Percentiles rank a stretch among this genome's conserved stretches.
Evolutionary conservation across 2,888 invertebrate genomes (phyloP).

Genomic region (Orchesella flavescens): DNA sequence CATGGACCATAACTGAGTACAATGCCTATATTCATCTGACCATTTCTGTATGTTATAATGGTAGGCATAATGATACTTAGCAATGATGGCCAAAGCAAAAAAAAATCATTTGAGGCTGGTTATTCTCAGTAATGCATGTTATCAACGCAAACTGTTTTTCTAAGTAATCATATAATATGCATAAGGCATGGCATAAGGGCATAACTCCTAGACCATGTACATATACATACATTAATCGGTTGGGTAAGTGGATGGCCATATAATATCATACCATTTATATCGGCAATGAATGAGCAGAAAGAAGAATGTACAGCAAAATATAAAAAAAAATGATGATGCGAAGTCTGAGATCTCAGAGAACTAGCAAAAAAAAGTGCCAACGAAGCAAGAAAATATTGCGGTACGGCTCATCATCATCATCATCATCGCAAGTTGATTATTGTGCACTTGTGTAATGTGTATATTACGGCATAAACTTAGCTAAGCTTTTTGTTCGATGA

Average conservation of each 20-base stretch:
- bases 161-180: too few species aligned
- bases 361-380: conserved; percentile 40
- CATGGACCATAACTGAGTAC: background rate
- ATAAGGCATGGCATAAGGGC: too few species aligned
- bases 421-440: background rate
- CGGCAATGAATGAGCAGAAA: too few species aligned
- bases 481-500: background rate
- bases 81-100: too few species aligned
- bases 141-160: too few species aligned
- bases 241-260: background rate
- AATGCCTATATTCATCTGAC: too few species aligned
- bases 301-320: too few species aligned
- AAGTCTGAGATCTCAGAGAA: background rate
- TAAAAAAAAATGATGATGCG: conserved; percentile 2
- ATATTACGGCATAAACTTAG: background rate
- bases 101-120: too few species aligned
- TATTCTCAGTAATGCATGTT: too few species aligned
- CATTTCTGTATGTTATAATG: too few species aligned
- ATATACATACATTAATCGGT: background rate
- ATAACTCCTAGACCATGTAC: background rate
- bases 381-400: conserved; percentile 25
- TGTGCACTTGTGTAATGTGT: background rate
- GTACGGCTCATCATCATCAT: conserved; percentile 20
- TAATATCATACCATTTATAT: background rate
- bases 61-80: too few species aligned